Conservation (phyloP, 2,797 vertebrate species). For the Botia almorhae region DNA sequence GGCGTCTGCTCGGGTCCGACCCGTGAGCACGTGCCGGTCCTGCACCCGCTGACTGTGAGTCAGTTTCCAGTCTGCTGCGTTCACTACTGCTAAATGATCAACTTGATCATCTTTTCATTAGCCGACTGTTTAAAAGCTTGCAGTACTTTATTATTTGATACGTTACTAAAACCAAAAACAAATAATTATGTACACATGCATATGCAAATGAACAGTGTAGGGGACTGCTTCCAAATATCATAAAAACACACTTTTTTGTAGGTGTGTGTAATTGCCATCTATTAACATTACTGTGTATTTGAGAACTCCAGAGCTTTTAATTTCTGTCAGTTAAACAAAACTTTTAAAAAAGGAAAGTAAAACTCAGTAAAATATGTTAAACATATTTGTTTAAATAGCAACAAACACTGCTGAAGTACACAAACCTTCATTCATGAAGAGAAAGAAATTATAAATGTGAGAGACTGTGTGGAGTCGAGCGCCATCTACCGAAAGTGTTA, state of each 20-base stretch:
- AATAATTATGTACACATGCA: neutral
- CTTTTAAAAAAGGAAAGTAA: neutral
- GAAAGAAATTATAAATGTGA: no score
- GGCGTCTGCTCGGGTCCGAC: constrained; percentile 65
- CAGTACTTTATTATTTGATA: neutral
- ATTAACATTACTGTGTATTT: no score
- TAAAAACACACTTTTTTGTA: neutral
- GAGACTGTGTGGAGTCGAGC: constrained; percentile 2
- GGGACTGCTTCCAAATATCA: neutral
- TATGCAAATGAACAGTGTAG: neutral
- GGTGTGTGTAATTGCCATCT: neutral
- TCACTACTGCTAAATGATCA: neutral
- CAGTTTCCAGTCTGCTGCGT: neutral
- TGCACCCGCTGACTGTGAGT: constrained; percentile 66
- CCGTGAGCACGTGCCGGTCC: constrained; percentile 83
- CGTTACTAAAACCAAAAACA: neutral
- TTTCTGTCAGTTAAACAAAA: neutral
- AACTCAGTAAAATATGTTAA: no score
- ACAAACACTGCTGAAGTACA: no score
- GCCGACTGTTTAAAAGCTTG: neutral
- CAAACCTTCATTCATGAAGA: no score
- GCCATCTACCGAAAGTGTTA: constrained; percentile 49
- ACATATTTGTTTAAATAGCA: no score
- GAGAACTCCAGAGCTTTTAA: no score
- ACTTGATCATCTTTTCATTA: neutral